These are phyloP conservation scores for Paracanthobrama guichenoti DNA, from an alignment of 2,113 vertebrate genomes.

Conservation along the genomic window DNA sequence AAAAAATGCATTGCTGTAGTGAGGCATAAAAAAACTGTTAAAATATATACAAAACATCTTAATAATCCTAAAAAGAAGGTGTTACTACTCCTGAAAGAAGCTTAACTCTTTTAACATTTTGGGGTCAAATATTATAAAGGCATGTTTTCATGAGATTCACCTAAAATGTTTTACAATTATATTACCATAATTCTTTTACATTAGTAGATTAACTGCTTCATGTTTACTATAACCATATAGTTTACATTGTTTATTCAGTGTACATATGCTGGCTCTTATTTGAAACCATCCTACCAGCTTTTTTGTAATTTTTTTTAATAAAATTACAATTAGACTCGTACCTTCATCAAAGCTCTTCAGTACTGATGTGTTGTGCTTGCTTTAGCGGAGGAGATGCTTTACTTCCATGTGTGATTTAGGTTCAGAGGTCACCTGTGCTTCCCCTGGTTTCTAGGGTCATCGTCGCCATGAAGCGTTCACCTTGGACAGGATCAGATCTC, in stretches of 20 bases:
- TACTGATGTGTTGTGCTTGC: constrained; percentile 21
- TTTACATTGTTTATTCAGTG: background rate
- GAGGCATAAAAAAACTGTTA: too few species aligned
- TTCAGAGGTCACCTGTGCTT: constrained; percentile 19
- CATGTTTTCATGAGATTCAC: constrained; percentile 21
- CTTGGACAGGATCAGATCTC: constrained; percentile 56
- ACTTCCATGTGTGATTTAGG: background rate
- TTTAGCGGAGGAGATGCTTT: background rate
- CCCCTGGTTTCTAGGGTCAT: constrained; percentile 31
- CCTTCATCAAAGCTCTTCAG: constrained; percentile 10
- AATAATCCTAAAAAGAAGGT: background rate
- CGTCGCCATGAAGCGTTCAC: constrained; percentile 40
- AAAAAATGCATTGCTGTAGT: too few species aligned
- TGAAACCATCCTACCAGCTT: background rate
- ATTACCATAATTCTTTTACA: background rate
- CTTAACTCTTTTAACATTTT: too few species aligned
- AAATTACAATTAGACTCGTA: constrained; percentile 19
- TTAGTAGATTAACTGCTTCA: constrained; percentile 1
- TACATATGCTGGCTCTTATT: constrained; percentile 30
- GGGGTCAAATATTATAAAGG: background rate
- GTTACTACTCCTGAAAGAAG: too few species aligned
- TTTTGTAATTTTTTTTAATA: background rate
- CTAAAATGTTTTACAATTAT: background rate
- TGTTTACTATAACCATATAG: constrained; percentile 1
- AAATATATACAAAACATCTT: background rate